Percentiles rank a stretch among this genome's conserved stretches.
phyloP scores from a whole-genome alignment of 2,888 invertebrate genomes.

The Cantharis nigra region DNA sequence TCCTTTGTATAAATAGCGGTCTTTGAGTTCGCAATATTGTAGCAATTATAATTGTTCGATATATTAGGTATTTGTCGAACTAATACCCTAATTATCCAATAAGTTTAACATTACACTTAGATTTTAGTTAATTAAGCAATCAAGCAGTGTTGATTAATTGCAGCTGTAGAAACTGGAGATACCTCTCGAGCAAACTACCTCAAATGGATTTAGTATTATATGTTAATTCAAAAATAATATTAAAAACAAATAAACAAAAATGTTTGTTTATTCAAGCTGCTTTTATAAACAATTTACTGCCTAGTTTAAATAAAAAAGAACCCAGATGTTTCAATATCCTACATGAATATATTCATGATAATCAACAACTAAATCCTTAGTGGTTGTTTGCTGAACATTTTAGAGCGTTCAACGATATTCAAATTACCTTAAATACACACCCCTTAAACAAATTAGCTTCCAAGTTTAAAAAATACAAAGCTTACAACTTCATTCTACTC shows the following conservation, averaged over 20 bases:
- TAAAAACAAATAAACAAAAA: neutral
- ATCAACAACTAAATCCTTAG: constrained; percentile 20
- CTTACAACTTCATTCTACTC: neutral
- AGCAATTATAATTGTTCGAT: neutral
- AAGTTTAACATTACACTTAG: neutral
- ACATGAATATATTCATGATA: constrained; percentile 28
- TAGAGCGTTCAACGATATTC: constrained; percentile 13
- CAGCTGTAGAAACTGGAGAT: neutral
- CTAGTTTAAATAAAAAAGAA: neutral
- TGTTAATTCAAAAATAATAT: neutral
- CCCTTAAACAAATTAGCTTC: constrained; percentile 12
- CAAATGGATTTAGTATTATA: neutral
- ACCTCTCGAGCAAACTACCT: neutral
- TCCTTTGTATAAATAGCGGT: neutral
- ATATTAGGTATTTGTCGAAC: neutral
- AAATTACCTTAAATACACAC: constrained; percentile 12
- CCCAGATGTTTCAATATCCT: constrained; percentile 16
- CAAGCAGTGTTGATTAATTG: neutral
- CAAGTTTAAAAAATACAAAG: neutral
- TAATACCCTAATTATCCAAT: constrained; percentile 1
- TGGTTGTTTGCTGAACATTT: constrained; percentile 15
- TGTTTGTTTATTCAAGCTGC: neutral
- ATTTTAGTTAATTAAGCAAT: constrained; percentile 1
- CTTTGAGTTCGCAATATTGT: neutral
- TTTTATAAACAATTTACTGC: neutral